phyloP scores from a whole-genome alignment of 1,140 invertebrate species.

The Sitobion miscanthi region DNA sequence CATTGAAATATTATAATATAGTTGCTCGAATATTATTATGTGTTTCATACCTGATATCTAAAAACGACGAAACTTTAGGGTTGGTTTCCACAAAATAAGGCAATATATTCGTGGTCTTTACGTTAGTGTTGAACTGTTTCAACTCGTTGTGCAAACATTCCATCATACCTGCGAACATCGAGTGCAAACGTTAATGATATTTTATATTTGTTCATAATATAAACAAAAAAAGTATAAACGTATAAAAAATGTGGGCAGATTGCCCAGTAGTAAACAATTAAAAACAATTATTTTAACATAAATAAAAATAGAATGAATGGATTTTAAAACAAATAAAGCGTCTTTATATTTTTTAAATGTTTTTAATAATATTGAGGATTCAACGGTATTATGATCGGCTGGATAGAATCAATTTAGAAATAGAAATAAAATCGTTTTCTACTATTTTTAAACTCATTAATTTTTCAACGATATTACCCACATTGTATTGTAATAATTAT shows the following conservation, averaged over 20 bases:
- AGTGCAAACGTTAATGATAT: background rate
- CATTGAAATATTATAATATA: background rate
- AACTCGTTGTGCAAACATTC: slow-evolving; percentile 57
- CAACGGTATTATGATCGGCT: too few species aligned
- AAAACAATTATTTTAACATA: background rate
- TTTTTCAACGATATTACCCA: background rate
- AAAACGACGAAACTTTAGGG: background rate
- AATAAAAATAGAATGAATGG: background rate
- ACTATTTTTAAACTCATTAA: background rate
- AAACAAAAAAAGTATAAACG: too few species aligned
- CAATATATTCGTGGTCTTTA: slow-evolving; percentile 52
- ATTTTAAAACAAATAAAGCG: background rate
- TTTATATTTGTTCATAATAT: background rate
- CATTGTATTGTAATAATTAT: too few species aligned
- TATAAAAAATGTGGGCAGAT: background rate
- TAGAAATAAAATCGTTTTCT: background rate
- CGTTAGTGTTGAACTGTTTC: slow-evolving; percentile 11
- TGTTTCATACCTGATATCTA: slow-evolving; percentile 56
- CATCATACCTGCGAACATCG: slow-evolving; percentile 56
- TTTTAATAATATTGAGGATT: background rate
- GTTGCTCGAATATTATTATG: background rate
- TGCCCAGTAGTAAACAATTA: too few species aligned
- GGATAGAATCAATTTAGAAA: background rate
- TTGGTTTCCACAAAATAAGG: slow-evolving; percentile 58
- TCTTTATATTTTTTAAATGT: background rate